Evolutionary conservation across 2,888 invertebrate genomes (phyloP).

Genomic region (Dermolepida albohirtum): DNA sequence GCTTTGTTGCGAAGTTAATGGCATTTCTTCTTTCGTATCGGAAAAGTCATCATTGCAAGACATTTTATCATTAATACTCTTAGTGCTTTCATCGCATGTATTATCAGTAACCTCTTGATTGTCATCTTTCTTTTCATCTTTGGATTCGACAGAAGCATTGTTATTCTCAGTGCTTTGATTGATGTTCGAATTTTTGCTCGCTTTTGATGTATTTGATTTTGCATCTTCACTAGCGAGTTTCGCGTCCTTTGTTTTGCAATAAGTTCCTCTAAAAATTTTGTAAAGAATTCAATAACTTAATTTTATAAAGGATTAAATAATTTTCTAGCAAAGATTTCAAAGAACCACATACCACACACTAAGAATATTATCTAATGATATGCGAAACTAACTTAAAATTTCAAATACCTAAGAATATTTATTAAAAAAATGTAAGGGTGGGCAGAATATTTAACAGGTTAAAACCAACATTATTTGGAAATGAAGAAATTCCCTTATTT

Average conservation of each 20-base stretch:
- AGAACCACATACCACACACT: no score
- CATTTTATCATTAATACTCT: slow-evolving; percentile 2
- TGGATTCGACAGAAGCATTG: slow-evolving; percentile 2
- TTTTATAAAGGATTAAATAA: no score
- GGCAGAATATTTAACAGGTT: no score
- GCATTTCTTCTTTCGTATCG: neutral
- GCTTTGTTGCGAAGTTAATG: slow-evolving; percentile 18
- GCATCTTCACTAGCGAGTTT: neutral
- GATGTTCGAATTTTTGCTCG: slow-evolving; percentile 14
- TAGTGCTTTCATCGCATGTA: neutral
- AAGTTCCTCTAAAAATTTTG: neutral
- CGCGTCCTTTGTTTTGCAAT: neutral
- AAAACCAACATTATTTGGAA: no score
- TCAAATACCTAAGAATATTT: no score
- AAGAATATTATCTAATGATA: no score
- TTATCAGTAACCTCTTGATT: neutral
- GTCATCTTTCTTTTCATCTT: neutral
- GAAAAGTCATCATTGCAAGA: neutral
- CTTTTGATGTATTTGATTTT: slow-evolving; percentile 15
- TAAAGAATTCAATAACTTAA: no score
- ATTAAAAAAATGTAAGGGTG: no score
- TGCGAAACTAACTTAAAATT: no score
- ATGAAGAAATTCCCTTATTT: no score
- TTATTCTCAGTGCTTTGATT: slow-evolving; percentile 6
- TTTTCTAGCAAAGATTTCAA: no score